phyloP scores from a whole-genome alignment of 2,113 vertebrate genomes.

The Isichthys henryi region DNA sequence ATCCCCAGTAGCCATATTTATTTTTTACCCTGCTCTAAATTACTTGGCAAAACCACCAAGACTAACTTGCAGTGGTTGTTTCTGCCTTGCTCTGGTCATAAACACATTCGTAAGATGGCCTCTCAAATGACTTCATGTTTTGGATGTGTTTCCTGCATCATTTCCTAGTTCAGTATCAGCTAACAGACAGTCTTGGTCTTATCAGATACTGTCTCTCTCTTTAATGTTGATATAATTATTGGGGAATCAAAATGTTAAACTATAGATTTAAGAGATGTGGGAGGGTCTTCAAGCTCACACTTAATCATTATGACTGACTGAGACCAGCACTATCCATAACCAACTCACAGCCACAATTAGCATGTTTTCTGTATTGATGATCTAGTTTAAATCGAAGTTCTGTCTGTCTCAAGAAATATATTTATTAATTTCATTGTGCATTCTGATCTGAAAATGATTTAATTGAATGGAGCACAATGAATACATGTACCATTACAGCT shows the following conservation, averaged over 20 bases:
- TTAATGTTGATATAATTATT: neutral
- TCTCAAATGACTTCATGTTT: neutral
- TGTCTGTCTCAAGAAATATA: neutral
- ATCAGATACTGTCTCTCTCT: neutral
- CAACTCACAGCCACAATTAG: neutral
- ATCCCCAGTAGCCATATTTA: neutral
- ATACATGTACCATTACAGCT: neutral
- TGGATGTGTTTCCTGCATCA: neutral
- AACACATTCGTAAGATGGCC: neutral
- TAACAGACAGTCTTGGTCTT: neutral
- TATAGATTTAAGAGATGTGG: neutral
- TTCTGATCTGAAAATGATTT: neutral
- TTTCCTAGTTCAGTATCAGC: neutral
- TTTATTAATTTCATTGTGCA: neutral
- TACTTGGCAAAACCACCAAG: neutral
- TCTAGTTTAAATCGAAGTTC: neutral
- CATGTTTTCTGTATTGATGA: neutral
- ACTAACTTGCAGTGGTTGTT: neutral
- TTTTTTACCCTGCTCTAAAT: neutral
- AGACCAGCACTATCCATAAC: neutral
- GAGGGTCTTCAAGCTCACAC: neutral
- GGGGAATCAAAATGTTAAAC: neutral
- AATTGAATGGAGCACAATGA: too few relatives aligned
- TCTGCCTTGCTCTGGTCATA: neutral
- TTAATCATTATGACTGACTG: neutral